Base-by-base conservation (phyloP, 2,888 invertebrate genomes). In the Linnaemya tessellans region DNA sequence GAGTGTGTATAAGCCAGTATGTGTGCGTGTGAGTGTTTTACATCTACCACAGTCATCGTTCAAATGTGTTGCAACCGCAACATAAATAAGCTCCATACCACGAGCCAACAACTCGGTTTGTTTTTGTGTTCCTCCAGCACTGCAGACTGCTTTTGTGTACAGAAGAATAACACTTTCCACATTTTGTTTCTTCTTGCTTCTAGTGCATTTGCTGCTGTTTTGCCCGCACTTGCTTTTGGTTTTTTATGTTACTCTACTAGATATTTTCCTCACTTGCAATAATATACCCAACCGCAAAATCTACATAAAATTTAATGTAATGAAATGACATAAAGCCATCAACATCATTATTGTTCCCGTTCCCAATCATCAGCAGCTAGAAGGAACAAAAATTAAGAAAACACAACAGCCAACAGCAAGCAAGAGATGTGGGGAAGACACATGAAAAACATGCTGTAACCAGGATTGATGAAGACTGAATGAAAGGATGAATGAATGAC, bases 321-420 rank as follows among this genome's bases (percentile, higher is more conserved):
- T 85, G 81, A 82, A 85, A 85, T 85, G 85, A 82, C 81, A 85
- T 82, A 79, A 85, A 82, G 64, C 65, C 85, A 85, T 79, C 85
- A 85, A 70, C 85, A 82, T 85, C 85, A 75, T 81, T 67, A 82
- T 77, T 70, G 65, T 51, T 25, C 18, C 62, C 43, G 20, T 62
- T 70, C 25, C 51, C 75, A 75, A 56, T 51, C 75, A 68, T 70
- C 62, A 79, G 30, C 84, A 56, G 64, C 43, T 41, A 22, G n/a
- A n/a, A 41, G 13, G 18, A 51, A 35, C 0, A 30, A 67, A 46
- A 71, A 49, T 35, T 38, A 73, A 64, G 46, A 64, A 56, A 75
- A 46, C 62, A 81, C 15, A 43, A 75, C 62, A 46, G 20, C 18
- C 38, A 43, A 25, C 13, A 13, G 30, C 30, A 22, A 20, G 35